Base-by-base conservation (phyloP, 1,140 invertebrate genomes). In the Doryteuthis pealeii region DNA sequence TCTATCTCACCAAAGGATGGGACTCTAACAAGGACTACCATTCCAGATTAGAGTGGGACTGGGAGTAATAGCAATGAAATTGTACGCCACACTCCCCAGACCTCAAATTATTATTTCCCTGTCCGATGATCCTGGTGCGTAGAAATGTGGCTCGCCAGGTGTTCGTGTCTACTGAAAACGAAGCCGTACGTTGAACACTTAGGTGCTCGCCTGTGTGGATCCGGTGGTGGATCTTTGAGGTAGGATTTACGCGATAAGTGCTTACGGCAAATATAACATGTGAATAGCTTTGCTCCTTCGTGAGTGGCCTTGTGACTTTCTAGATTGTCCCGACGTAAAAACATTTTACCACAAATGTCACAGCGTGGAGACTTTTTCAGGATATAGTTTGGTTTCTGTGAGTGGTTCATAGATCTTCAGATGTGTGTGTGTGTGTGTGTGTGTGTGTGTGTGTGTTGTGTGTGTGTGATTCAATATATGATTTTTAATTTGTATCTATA, bases 91-190 rank as follows among this genome's bases (percentile, higher is more conserved):
- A n/a, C n/a, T n/a, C n/a, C n/a, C n/a, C n/a, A n/a, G n/a, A n/a
- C n/a, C n/a, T n/a, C n/a, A n/a, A n/a, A n/a, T n/a, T n/a, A n/a
- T n/a, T n/a, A n/a, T n/a, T n/a, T n/a, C n/a, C n/a, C n/a, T n/a
- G n/a, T n/a, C 74, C 79, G 81, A 35, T 76, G 69, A 10, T 77
- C 79, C 8, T 40, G 71, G 67, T 81, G 78, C 3, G 75, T 74
- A 43, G 76, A 30, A 22, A 33, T 88, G 90, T 82, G 93, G 30
- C 45, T 73, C 43, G 67, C 35, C 18, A 76, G 30, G 15, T 76
- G 40, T 30, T 71, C 70, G 1, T 72, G 49, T n/a, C 66, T 32
- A 49, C 54, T 72, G 62, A 76, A 76, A 15, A n/a, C 66, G 32
- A 28, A 33, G 15, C 58, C 32, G 32, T 71, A 76, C 14, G 70